Percentiles rank a stretch among this genome's conserved stretches.
These are phyloP conservation scores for Chlorospingus semifuscus DNA, from an alignment of 2,797 vertebrate genomes.

Conservation along the genomic window DNA sequence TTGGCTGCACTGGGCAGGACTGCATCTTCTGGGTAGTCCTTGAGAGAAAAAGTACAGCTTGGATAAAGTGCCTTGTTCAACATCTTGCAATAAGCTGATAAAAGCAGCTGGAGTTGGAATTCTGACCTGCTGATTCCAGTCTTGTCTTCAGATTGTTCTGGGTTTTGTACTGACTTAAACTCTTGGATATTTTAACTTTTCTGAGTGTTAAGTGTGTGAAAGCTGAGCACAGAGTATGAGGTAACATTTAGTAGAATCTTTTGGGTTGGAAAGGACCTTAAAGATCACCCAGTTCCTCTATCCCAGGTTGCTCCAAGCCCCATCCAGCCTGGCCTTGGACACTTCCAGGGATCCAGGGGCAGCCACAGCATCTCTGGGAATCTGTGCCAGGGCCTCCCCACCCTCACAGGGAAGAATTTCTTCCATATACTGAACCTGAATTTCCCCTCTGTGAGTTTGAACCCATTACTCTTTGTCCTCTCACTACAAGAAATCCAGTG, in stretches of 20 bases:
- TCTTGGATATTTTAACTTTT: background rate
- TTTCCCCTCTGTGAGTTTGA: background rate
- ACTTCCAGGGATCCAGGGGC: background rate
- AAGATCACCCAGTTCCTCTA: background rate
- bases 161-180: background rate
- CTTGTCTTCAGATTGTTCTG: background rate
- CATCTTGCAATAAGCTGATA: background rate
- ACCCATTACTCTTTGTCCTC: background rate
- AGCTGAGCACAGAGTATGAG: background rate
- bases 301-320: background rate
- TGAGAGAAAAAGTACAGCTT: background rate
- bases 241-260: background rate
- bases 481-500: background rate
- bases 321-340: accelerated
- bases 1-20: background rate
- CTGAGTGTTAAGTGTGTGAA: background rate
- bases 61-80: background rate
- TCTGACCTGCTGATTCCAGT: background rate
- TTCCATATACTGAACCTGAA: background rate
- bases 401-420: background rate
- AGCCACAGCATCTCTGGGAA: background rate
- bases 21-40: background rate
- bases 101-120: background rate
- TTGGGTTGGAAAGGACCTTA: background rate
- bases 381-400: background rate